Percentiles rank a stretch among this genome's conserved stretches.
Conservation (phyloP, 2,113 vertebrate species). For the Triplophysa tibetana region DNA sequence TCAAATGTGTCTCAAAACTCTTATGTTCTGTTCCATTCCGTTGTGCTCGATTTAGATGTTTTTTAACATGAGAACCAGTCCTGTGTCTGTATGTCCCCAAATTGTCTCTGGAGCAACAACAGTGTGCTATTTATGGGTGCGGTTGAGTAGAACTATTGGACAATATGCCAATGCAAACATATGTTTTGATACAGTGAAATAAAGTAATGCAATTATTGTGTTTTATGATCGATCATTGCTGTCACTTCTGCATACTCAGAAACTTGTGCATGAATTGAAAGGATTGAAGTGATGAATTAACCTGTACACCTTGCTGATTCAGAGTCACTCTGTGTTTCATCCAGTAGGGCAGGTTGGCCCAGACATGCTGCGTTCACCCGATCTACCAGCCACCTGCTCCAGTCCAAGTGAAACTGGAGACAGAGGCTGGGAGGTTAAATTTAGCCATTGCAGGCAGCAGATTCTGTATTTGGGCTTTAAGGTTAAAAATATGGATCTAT, state of each 20-base stretch:
- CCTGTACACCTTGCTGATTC: slow-evolving; percentile 60
- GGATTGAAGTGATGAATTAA: not conserved
- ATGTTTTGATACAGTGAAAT: not conserved
- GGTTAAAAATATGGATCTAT: slow-evolving; percentile 75
- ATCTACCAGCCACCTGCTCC: slow-evolving; percentile 66
- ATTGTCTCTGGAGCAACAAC: no score
- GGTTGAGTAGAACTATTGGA: no score
- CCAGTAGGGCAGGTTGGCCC: slow-evolving; percentile 33
- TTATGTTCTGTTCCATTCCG: not conserved
- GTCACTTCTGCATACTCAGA: not conserved
- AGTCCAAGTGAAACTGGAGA: slow-evolving; percentile 74
- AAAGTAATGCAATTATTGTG: not conserved
- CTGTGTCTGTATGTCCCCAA: not conserved
- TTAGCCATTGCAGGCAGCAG: slow-evolving; percentile 66
- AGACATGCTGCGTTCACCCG: slow-evolving; percentile 48
- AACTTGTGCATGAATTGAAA: not conserved
- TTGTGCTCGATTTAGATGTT: not conserved
- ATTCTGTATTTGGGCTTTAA: slow-evolving; percentile 69
- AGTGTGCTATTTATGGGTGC: no score
- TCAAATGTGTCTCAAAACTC: not conserved
- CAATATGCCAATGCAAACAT: not conserved
- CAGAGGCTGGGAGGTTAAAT: slow-evolving; percentile 66
- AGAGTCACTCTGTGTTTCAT: slow-evolving; percentile 42
- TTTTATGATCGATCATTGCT: not conserved
- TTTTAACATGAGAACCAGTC: slow-evolving; percentile 34